phyloP scores from a whole-genome alignment of 1,140 invertebrate genomes.

The Hyphantria cunea region DNA sequence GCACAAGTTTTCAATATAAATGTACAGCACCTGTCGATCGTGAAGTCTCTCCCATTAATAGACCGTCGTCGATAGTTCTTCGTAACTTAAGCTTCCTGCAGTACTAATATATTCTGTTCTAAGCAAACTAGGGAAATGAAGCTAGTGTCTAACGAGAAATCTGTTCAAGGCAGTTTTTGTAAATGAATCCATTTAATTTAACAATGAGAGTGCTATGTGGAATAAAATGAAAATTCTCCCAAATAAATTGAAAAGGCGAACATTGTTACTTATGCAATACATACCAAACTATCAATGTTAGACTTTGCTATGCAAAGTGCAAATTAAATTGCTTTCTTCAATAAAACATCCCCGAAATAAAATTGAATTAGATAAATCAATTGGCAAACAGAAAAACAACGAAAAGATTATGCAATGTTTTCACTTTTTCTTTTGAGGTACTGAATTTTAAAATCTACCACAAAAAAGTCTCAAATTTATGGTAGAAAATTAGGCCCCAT shows the following conservation, averaged over 20 bases:
- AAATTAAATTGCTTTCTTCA: no score
- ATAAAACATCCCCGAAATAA: no score
- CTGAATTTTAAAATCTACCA: background rate
- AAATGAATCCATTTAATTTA: constrained; percentile 22
- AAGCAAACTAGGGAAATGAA: constrained; percentile 41
- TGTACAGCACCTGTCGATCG: constrained; percentile 35
- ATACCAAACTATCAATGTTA: no score
- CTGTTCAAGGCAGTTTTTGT: constrained; percentile 5
- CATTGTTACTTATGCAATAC: no score
- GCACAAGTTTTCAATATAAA: background rate
- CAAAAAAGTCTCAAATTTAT: constrained; percentile 32
- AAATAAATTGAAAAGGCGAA: no score
- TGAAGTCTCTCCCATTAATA: constrained; percentile 35
- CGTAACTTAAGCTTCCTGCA: constrained; percentile 39
- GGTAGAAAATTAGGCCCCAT: background rate
- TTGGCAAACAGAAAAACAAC: no score
- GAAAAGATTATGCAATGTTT: background rate
- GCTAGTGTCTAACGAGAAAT: constrained; percentile 20
- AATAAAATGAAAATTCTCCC: background rate
- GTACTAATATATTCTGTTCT: constrained; percentile 37
- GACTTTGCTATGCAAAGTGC: no score
- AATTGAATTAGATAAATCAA: no score
- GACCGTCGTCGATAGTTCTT: constrained; percentile 41
- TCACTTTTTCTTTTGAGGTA: background rate
- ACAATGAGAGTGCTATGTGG: background rate